A percentile compares a stretch with the other conserved stretches of the same genome.
Conservation (phyloP, 2,797 vertebrate genomes). For the Avahi laniger region DNA sequence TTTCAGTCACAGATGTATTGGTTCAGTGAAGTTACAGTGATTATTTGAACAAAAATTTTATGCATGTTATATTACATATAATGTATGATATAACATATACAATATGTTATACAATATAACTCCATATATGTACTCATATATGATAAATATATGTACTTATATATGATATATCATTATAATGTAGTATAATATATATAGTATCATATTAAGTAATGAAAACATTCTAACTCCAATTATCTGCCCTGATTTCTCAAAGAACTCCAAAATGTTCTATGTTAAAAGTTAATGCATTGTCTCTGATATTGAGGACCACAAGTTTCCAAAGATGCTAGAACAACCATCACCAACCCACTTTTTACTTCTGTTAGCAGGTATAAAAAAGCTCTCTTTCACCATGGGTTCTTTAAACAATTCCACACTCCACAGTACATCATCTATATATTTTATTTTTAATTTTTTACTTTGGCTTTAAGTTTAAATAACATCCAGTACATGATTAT, state of each 20-base stretch:
- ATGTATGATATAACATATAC: neutral
- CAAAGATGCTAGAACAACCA: neutral
- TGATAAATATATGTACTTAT: neutral
- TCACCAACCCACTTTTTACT: neutral
- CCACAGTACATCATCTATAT: neutral
- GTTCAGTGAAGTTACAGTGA: neutral
- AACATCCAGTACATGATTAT: neutral
- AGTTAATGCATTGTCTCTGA: neutral
- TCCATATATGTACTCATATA: neutral
- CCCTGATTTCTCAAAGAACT: neutral
- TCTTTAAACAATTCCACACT: neutral
- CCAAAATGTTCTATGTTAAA: neutral
- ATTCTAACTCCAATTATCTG: neutral
- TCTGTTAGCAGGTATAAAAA: neutral
- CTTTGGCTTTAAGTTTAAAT: neutral
- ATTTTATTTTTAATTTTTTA: neutral
- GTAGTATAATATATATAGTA: neutral
- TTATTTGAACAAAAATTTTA: neutral
- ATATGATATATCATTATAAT: neutral
- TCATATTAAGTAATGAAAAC: neutral
- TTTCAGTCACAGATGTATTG: neutral
- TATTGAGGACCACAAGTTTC: neutral
- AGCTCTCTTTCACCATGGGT: neutral
- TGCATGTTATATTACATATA: no score
- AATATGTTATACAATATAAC: neutral